Percentiles rank a stretch among this genome's conserved stretches.
These are phyloP conservation scores for Balanococcus diminutus DNA, from an alignment of 2,888 invertebrate species.

Conservation along the genomic window DNA sequence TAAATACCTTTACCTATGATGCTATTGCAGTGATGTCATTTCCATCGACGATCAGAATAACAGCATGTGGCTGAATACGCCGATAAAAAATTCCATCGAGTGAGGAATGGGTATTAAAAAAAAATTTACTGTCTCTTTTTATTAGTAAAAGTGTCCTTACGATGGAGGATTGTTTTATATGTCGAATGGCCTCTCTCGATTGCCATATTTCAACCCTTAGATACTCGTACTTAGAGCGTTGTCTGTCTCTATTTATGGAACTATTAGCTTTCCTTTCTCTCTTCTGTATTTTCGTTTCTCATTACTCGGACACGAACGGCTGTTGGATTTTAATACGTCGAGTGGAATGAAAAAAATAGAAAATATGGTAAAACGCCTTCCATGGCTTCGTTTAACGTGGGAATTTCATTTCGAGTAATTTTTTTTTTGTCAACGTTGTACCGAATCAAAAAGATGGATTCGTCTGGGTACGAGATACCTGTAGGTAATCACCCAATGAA, in stretches of 20 bases:
- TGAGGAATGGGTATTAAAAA: background rate
- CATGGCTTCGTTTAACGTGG: background rate
- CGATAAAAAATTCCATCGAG: background rate
- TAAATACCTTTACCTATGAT: background rate
- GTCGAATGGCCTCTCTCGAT: background rate
- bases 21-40: conserved; percentile 8
- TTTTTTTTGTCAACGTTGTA: background rate
- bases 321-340: background rate
- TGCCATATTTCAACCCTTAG: background rate
- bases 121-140: conserved; percentile 3
- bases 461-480: too few relatives aligned
- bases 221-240: too few relatives aligned
- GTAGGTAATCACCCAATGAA: too few relatives aligned
- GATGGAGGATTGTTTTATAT: background rate
- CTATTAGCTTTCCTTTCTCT: too few relatives aligned
- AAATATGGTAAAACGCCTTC: background rate
- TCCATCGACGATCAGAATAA: background rate
- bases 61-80: background rate
- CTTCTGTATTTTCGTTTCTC: too few relatives aligned
- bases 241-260: background rate
- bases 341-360: background rate
- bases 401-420: background rate
- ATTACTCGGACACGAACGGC: background rate
- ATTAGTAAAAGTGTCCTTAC: background rate
- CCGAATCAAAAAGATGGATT: background rate